Percentiles rank a stretch among this genome's conserved stretches.
phyloP scores from a whole-genome alignment of 2,888 invertebrate genomes.

The Dimorphilus gyrociliatus region DNA sequence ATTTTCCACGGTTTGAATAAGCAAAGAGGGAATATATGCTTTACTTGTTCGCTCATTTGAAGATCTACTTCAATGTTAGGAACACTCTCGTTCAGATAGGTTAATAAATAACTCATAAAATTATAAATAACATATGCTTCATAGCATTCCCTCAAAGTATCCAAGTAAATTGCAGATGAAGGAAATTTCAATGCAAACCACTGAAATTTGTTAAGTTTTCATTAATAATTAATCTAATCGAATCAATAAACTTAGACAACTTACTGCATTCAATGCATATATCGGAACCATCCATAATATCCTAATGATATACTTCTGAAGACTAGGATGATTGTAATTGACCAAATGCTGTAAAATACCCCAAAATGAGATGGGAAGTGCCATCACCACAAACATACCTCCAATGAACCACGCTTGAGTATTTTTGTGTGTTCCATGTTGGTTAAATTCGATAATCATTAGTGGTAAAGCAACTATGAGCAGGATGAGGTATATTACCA shows the following conservation, averaged over 20 bases:
- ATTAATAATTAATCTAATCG: too few species aligned
- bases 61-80: constrained; percentile 56
- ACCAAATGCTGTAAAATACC: constrained; percentile 85
- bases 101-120: constrained; percentile 83
- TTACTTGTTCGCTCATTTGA: constrained; percentile 55
- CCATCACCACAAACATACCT: constrained; percentile 74
- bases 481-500: constrained; percentile 59
- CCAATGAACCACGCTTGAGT: constrained; percentile 64
- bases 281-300: constrained; percentile 96
- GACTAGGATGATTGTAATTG: constrained; percentile 72
- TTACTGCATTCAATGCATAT: constrained; percentile 79
- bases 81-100: constrained; percentile 64
- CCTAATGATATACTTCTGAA: constrained; percentile 87
- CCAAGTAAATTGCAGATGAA: constrained; percentile 72
- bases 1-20: constrained; percentile 73
- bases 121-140: constrained; percentile 96
- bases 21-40: constrained; percentile 77
- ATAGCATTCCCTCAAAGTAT: constrained; percentile 81
- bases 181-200: constrained; percentile 78
- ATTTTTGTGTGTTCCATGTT: constrained; percentile 48
- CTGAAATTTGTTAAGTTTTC: too few species aligned
- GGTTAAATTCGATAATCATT: constrained; percentile 59
- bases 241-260: too few species aligned
- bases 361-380: constrained; percentile 80
- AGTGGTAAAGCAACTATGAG: constrained; percentile 69